Evolutionary conservation across 2,113 vertebrate species (phyloP), one percentile per base, ranked within the genome.

Genomic region (Tonatia bakeri): DNA sequence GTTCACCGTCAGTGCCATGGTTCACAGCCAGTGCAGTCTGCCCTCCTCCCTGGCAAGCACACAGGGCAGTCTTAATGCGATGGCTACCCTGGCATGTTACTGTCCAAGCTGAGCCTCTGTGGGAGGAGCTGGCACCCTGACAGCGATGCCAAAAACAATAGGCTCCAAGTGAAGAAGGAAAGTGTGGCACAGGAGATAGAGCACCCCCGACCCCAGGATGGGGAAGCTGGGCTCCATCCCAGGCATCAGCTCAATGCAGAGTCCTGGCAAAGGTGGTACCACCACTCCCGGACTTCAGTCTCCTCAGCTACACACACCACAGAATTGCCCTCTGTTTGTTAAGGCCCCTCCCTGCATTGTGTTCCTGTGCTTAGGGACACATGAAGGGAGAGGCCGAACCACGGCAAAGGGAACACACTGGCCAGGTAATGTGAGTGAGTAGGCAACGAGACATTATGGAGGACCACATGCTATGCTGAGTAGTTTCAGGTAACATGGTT

Each of bases 331-430:
- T 13, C 38, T 75, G 26, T 17, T 40, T 54, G 24, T 16, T 6
- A 24, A 11, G 3, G n/a, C 26, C 22, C 36, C 54, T 45, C 28
- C 40, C 14, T 26, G 8, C 14, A 9, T 36, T 20, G 26, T 28
- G 5, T 36, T 11, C 5, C 72, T 65, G 5, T 24, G 26, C 36
- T 72, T 12, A 28, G 9, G 40, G n/a, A 50, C 19, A 3, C 16
- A 33, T 70, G 45, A 11, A 47, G 36, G 47, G 43, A 91, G 14
- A 43, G 13, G 33, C 6, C 13, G 36, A 36, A 3, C 40, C 40
- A 0, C 24, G 2, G 1, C 6, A 3, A 33, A 72, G 14, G 28
- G 10, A 65, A 50, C 6, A 6, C 33, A 77, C 0, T 0, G 31
- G 24, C 15, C 24, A 19, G 47, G 1, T 19, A 47, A 47, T 11